These are phyloP conservation scores for Catharus minimus DNA, from an alignment of 2,113 vertebrate species.

Conservation along the genomic window DNA sequence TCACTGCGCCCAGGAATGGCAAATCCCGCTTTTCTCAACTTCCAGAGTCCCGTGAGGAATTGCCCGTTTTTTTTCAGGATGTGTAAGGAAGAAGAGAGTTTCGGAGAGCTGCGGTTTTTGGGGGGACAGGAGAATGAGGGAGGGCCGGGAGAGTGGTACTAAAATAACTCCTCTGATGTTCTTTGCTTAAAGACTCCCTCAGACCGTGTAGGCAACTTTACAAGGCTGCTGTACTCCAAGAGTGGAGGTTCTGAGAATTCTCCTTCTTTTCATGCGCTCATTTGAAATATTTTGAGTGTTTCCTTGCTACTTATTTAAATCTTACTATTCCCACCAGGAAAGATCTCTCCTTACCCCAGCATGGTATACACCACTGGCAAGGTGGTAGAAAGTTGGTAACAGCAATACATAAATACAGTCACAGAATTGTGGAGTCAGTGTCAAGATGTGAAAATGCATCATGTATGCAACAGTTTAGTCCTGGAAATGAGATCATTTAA, in stretches of 20 bases:
- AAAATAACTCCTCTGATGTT: not conserved
- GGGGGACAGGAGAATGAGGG: not conserved
- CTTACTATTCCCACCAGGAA: not conserved
- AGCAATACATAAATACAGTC: not conserved
- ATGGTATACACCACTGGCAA: not conserved
- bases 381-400: not conserved
- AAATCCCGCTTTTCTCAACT: not conserved
- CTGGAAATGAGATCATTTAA: not conserved
- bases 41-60: not conserved
- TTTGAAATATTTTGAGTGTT: not conserved
- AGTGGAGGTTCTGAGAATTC: not conserved
- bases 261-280: not conserved
- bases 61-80: not conserved
- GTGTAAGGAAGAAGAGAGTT: not conserved
- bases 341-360: not conserved
- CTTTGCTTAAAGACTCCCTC: not conserved
- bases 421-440: not conserved
- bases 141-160: not conserved
- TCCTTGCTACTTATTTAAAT: not conserved
- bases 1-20: not conserved
- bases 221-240: not conserved
- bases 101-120: not conserved
- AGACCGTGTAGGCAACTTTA: not conserved
- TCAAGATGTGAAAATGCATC: not conserved
- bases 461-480: conserved; percentile 6